These are phyloP conservation scores for Papilio protenor DNA, from an alignment of 2,888 invertebrate species.

Conservation along the genomic window DNA sequence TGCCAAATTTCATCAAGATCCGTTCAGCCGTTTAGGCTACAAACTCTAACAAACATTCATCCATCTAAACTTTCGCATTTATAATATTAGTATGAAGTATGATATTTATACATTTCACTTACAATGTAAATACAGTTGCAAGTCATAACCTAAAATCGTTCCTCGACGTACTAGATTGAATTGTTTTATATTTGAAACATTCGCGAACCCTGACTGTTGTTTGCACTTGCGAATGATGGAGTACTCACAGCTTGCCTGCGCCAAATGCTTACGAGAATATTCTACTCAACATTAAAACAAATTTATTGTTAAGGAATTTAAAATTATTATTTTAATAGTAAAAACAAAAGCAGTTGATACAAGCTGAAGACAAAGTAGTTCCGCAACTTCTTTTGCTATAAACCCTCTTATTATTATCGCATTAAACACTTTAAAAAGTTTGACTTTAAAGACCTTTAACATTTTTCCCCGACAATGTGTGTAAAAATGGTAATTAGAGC, in stretches of 20 bases:
- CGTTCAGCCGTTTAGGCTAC: too few species aligned
- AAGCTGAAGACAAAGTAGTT: neutral
- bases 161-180: slow-evolving; percentile 47
- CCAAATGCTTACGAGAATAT: slow-evolving; percentile 36
- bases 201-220: slow-evolving; percentile 62
- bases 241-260: slow-evolving; percentile 59
- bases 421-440: too few species aligned
- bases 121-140: slow-evolving; percentile 49
- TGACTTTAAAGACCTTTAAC: neutral
- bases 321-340: slow-evolving; percentile 51
- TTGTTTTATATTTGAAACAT: slow-evolving; percentile 63
- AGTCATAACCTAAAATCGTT: slow-evolving; percentile 44
- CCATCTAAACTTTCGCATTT: too few species aligned
- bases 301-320: slow-evolving; percentile 48
- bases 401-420: neutral
- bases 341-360: neutral
- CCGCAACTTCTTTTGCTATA: neutral
- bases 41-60: too few species aligned
- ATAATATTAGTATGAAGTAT: too few species aligned
- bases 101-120: neutral
- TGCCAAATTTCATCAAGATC: too few species aligned
- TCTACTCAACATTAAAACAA: slow-evolving; percentile 27
- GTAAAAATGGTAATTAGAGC: neutral
- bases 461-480: too few species aligned
- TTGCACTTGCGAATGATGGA: slow-evolving; percentile 73